phyloP scores from a whole-genome alignment of 2,113 vertebrate species.

The Otolemur garnettii region DNA sequence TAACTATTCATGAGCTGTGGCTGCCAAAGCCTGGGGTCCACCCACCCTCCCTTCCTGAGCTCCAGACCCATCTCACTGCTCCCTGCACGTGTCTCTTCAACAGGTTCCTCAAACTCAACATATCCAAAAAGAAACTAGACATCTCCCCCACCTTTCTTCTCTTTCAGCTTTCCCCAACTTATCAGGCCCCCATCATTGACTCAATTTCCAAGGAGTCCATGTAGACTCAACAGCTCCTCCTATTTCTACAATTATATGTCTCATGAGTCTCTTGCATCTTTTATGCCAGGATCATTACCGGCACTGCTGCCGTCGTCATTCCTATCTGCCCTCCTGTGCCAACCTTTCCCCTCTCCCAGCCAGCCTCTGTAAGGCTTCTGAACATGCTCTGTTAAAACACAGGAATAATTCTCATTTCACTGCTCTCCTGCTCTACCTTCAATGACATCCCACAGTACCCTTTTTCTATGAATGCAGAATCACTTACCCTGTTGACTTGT shows the following conservation, averaged over 20 bases:
- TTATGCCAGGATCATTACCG: not conserved
- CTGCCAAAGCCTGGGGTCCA: not conserved
- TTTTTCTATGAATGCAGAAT: not conserved
- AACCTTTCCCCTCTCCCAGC: not conserved
- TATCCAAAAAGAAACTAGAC: not conserved
- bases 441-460: not conserved
- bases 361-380: not conserved
- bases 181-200: not conserved
- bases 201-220: not conserved
- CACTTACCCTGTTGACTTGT: not conserved
- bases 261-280: not conserved
- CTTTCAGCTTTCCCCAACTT: not conserved
- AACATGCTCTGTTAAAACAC: not conserved
- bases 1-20: fast-evolving
- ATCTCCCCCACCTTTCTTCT: not conserved
- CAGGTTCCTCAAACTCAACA: not conserved
- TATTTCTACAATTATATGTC: not conserved
- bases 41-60: fast-evolving
- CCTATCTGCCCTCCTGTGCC: not conserved
- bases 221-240: not conserved
- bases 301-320: not conserved
- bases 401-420: not conserved
- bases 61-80: not conserved
- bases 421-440: not conserved
- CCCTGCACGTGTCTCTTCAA: not conserved